These are phyloP conservation scores for Amphimallon solstitiale DNA, from an alignment of 2,888 invertebrate species.

Conservation along the genomic window DNA sequence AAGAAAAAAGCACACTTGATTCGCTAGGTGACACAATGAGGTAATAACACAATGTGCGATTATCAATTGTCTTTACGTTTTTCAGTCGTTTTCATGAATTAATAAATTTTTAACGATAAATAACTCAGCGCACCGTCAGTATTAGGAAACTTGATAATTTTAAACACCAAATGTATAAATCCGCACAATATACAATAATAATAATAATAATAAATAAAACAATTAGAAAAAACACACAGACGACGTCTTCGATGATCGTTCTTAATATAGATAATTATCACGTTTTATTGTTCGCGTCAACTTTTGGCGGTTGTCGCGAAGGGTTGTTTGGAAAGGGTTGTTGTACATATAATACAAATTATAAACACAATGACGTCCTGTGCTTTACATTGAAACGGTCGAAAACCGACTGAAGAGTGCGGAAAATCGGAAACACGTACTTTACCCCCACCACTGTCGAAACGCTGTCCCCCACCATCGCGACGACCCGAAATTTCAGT, in stretches of 20 bases:
- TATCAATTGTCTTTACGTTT: too few relatives aligned
- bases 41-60: too few relatives aligned
- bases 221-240: neutral
- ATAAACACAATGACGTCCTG: constrained; percentile 5
- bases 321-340: neutral
- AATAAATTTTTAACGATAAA: too few relatives aligned
- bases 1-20: too few relatives aligned
- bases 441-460: constrained; percentile 43
- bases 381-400: constrained; percentile 36
- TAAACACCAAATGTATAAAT: neutral
- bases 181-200: neutral
- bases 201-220: neutral
- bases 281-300: neutral
- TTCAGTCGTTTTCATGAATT: too few relatives aligned
- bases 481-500: constrained; percentile 49
- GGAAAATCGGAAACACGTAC: constrained; percentile 34
- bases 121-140: too few relatives aligned
- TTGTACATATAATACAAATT: neutral
- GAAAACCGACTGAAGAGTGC: constrained; percentile 46
- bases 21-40: too few relatives aligned
- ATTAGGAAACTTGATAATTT: constrained; percentile 3
- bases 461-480: constrained; percentile 42
- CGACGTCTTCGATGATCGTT: neutral
- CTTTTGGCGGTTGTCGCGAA: neutral
- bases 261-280: neutral